Base-by-base conservation (phyloP, 2,888 invertebrate genomes). In the Arenicola marina region DNA sequence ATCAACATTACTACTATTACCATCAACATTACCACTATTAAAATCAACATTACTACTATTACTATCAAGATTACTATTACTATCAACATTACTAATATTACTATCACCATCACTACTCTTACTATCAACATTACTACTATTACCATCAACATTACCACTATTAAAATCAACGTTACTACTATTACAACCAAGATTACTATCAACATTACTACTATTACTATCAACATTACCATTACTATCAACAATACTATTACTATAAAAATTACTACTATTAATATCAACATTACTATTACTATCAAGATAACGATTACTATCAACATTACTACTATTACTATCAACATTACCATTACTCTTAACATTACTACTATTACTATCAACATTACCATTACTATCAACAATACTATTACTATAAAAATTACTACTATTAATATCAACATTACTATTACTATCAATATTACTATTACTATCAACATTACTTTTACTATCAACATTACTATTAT, bases 211-310 rank as follows among this genome's bases (percentile, higher is more conserved):
- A 29, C 31, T 53, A 29, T 31, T 53, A 29, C 54, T 53, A 53
- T 31, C 29, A 29, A 24, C 29, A 53, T 31, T 53, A n/a, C 54
- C 29, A 53, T 31, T 53, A 29, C 54, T 53, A 53, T 31, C 29
- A n/a, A 24, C 29, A 53, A 24, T 53, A 29, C 54, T 53, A 53
- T 31, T 29, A 53, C 54, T 53, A 29, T 31, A 28, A 53, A 24
- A 28, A 53, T 31, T 53, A 53, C 54, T 53, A 53, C 54, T 53
- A 53, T 31, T 53, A 53, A 24, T 53, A 53, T 31, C 29, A 53
- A 24, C 29, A 29, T 31, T 53, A 53, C 54, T 53, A 53, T 31
- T 53, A 53, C 54, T 53, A 53, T 31, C 29, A 29, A 24, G n/a
- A n/a, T n/a, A n/a, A n/a, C 54, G 21, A 29, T 31, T 53, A 53